These are phyloP conservation scores for Sterrhoptilus dennistouni DNA, from an alignment of 2,113 vertebrate species.

Conservation along the genomic window DNA sequence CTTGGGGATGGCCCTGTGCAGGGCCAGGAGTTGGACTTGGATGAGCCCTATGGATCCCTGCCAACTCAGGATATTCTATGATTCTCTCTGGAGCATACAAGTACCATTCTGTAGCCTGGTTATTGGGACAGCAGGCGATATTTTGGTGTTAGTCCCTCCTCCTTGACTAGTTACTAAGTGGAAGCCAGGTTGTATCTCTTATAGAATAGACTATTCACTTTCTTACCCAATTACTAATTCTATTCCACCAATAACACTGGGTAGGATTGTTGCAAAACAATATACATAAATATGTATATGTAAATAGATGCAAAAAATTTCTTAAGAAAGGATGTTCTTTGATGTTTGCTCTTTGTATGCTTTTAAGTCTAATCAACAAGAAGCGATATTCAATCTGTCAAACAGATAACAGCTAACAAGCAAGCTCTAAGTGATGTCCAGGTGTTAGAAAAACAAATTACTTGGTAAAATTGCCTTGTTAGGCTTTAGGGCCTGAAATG, in stretches of 20 bases:
- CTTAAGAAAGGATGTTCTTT: not conserved
- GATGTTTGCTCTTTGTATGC: not conserved
- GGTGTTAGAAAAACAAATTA: not conserved
- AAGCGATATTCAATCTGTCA: not conserved
- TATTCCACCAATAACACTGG: not conserved
- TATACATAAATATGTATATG: not conserved
- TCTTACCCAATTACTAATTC: not conserved
- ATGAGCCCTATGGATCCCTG: not conserved
- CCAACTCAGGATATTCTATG: not conserved
- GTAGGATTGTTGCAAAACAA: not conserved
- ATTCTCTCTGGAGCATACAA: not conserved
- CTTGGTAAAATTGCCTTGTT: not conserved
- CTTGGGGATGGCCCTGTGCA: not conserved
- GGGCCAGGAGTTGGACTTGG: not conserved
- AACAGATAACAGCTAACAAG: not conserved
- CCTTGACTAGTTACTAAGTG: rapidly evolving
- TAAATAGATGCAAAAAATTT: not conserved
- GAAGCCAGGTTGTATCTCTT: rapidly evolving
- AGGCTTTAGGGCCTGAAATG: not conserved
- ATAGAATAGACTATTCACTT: not conserved
- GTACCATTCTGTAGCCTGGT: no score
- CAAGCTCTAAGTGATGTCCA: not conserved
- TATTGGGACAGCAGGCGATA: rapidly evolving
- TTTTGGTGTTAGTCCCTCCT: not conserved
- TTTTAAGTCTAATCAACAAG: not conserved